Conservation (phyloP, 2,888 invertebrate genomes). For the Hemicrepidius hirtus region DNA sequence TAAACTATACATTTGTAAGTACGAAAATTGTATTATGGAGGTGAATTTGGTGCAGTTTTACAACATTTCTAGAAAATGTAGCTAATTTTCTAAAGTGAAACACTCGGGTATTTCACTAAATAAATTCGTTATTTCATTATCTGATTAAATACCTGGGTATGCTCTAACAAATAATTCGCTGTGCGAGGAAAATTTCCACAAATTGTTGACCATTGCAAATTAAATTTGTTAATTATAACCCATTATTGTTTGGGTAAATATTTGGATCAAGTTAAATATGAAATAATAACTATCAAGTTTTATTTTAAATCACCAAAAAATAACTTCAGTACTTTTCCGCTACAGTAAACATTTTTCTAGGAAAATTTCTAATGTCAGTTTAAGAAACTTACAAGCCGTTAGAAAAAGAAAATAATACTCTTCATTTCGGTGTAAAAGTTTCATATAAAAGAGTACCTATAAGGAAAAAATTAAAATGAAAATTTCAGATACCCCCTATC, state of each 20-base stretch:
- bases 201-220: slow-evolving; percentile 33
- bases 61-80: slow-evolving; percentile 38
- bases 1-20: slow-evolving; percentile 41
- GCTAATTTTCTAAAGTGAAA: slow-evolving; percentile 44
- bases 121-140: slow-evolving; percentile 50
- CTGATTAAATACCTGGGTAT: slow-evolving; percentile 45
- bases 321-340: too few species aligned
- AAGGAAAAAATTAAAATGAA: too few species aligned
- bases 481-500: too few species aligned
- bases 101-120: slow-evolving; percentile 46
- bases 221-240: slow-evolving; percentile 34
- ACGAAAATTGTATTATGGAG: slow-evolving; percentile 39
- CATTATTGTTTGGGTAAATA: slow-evolving; percentile 15
- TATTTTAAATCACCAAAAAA: not conserved
- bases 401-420: too few species aligned
- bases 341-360: too few species aligned
- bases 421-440: too few species aligned
- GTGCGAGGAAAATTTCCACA: slow-evolving; percentile 17
- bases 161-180: slow-evolving; percentile 37
- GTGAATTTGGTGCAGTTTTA: slow-evolving; percentile 47
- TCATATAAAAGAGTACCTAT: too few species aligned
- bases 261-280: not conserved
- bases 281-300: not conserved
- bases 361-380: too few species aligned
- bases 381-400: too few species aligned